These are phyloP conservation scores for Heliconius congener DNA, from an alignment of 1,140 invertebrate genomes.

Conservation along the genomic window DNA sequence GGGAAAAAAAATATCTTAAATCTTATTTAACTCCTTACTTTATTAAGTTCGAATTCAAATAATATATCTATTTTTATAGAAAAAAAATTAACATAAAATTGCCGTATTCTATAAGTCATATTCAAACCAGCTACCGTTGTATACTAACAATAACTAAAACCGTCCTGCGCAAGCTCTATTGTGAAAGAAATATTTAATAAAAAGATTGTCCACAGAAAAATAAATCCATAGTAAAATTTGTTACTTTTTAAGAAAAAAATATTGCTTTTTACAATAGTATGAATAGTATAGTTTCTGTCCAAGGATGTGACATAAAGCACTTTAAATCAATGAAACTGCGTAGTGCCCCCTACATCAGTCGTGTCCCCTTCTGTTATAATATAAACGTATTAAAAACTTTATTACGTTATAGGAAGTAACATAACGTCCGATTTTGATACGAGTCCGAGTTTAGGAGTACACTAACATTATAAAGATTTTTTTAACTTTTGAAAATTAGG, in stretches of 20 bases:
- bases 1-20: no score
- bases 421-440: no score
- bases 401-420: no score
- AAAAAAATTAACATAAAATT: no score
- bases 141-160: neutral
- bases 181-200: neutral
- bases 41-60: no score
- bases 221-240: no score
- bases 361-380: neutral
- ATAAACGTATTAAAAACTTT: neutral
- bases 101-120: neutral
- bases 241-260: neutral
- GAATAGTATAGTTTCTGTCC: neutral
- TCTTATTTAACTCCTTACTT: no score
- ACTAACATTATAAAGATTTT: neutral
- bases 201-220: neutral
- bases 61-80: no score
- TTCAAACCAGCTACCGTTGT: neutral
- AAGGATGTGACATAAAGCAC: conserved; percentile 4
- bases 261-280: neutral
- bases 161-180: neutral
- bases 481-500: neutral
- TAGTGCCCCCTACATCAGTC: neutral
- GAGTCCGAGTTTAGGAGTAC: no score
- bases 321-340: neutral